Base-by-base conservation (phyloP, 2,113 vertebrate species). In the Microcebus jonahi region DNA sequence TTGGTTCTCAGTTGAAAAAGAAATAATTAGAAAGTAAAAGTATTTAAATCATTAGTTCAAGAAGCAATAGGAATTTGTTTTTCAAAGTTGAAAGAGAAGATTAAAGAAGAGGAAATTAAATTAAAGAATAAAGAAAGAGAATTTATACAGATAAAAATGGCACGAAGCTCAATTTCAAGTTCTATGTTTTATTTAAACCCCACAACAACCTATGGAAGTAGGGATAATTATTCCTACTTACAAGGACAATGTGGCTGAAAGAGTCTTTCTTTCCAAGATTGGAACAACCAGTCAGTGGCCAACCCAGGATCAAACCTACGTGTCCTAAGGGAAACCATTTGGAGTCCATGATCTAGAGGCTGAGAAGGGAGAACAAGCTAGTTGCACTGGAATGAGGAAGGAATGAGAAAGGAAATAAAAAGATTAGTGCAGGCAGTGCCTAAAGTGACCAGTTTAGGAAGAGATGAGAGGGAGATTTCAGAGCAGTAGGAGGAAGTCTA, bases 41-140 rank as follows among this genome's bases (percentile, higher is more conserved):
- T 76, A 79, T 77, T 75, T 79, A 65, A 91, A 92, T 80, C n/a
- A 73, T 85, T 87, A 94, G 13, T 11, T 88, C 10, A 48, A 17
- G 53, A 96, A 76, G 36, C 18, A 92, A 71, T 68, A 92, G 27
- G 9, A 86, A 79, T 59, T 91, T 94, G 45, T 81, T 96, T 88
- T 91, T 92, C n/a, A 81, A 17, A 70, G 27, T 87, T 96, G 27
- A 89, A 86, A 94, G 29, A 84, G 42, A 65, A 77, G 8, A 86
- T 63, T 92, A 67, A 91, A 90, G 68, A 88, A 85, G 17, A 97
- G 2, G 29, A 71, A 79, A 73, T 55, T 83, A 92, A 85, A 87
- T 67, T 80, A 57, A 53, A 96, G 45, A 23, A 61, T 65, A 80
- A 84, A 55, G 17, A 88, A 53, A 85, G 42, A 23, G 27, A 87